Base-by-base conservation (phyloP, 2,113 vertebrate genomes). In the Cichladusa arquata region DNA sequence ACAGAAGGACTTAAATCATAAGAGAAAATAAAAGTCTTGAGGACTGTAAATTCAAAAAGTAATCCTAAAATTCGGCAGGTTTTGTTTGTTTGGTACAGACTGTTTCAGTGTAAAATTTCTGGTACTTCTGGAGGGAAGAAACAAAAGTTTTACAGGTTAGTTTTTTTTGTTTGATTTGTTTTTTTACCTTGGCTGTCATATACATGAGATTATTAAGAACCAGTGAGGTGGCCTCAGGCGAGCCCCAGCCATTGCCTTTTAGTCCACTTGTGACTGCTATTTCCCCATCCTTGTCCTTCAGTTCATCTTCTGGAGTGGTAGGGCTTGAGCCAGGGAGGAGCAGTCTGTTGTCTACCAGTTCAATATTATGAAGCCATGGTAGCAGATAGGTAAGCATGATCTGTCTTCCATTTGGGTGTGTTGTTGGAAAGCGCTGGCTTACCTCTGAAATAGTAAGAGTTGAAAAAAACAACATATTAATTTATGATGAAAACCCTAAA, bases 131-230 rank as follows among this genome's bases (percentile, higher is more conserved):
- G 11, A 90, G 40, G 12, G 45, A 85, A 82, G 45, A 62, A 94
- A 57, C 9, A 34, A 3, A 65, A 67, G 17, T 40, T 85, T 86
- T 47, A 62, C 16, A 81, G 8, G 24, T 40, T 33, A 19, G 3
- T 22, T 61, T 66, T 66, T 11, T 76, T 64, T 45, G 14, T 64
- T 40, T 58, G 23, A 19, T 83, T 73, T 65, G 20, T 97, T 65
- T 42, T 69, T 81, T 97, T 98, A 99, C 99, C 99, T 99, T 99
- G 81, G 99, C 99, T 0, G 99, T 99, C 99, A 99, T 99, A 95
- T 99, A 99, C 99, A 99, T 99, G 95, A 99, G 99, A 97, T 99
- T 99, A 97, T 99, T 99, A 74, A 99, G 99, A 93, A 99, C 99
- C 64, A 99, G 97, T 0, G 99, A 99, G 0, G 99, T 99, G 23